phyloP scores from a whole-genome alignment of 2,797 vertebrate species.

The Rhabdomys pumilio region DNA sequence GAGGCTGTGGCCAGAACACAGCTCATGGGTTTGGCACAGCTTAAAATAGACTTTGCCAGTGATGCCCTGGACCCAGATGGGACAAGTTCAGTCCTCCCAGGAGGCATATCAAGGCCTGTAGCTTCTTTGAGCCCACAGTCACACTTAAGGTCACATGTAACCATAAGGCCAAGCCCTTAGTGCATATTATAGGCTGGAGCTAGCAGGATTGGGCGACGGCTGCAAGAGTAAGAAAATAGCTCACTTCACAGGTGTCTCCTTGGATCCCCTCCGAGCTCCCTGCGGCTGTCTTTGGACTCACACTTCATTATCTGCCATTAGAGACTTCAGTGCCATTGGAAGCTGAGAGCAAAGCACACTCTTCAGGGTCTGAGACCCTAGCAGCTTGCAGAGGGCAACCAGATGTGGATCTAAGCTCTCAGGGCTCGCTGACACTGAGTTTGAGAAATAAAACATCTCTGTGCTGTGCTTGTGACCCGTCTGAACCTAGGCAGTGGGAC shows the following conservation, averaged over 20 bases:
- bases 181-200: background rate
- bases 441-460: background rate
- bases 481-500: background rate
- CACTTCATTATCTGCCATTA: background rate
- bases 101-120: background rate
- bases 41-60: conserved; percentile 68
- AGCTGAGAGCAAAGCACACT: background rate
- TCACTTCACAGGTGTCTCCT: background rate
- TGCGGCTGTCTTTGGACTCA: background rate
- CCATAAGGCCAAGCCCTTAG: background rate
- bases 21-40: background rate
- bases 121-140: background rate
- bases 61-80: background rate
- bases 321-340: background rate
- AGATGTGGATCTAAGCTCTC: background rate
- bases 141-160: background rate
- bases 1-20: background rate
- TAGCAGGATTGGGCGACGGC: too few relatives aligned
- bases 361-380: background rate
- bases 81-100: background rate
- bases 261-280: background rate
- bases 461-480: background rate
- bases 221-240: background rate
- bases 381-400: background rate
- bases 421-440: background rate